Evolutionary conservation across 2,113 vertebrate species (phyloP), one percentile per base, ranked within the genome.

Genomic region (Ancistrus triradiatus): DNA sequence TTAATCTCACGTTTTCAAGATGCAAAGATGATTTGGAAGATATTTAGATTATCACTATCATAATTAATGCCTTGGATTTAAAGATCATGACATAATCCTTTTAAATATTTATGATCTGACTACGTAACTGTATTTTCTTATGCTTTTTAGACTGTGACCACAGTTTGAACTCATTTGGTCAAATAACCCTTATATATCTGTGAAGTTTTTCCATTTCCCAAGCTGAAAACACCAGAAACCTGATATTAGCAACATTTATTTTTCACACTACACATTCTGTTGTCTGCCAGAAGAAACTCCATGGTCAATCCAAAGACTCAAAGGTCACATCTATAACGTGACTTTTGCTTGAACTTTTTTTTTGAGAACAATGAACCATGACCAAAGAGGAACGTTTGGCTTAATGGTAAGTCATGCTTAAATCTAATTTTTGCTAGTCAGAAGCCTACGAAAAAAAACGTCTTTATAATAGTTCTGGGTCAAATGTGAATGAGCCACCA

Each of bases 401-500:
- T 38, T 56, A 51, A 68, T 42, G 46, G 44, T 48, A 47, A 69
- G 38, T 69, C 42, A 43, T 46, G 38, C 24, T 47, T 38, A 59
- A 62, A 47, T 15, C 22, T 42, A 52, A 67, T 62, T 28, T 31
- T 10, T 35, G 40, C 28, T 56, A 53, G 58, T 63, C 58, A 57
- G 44, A 49, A 24, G 46, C 38, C 11, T 6, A 52, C 18, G 10
- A 10, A 5, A n/a, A 63, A 56, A 31, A 52, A 46, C 14, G 24
- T 38, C 22, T 57, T 31, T n/a, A 18, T 48, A 35, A 59, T 52
- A 48, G 42, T 21, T 64, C 48, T 15, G 28, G 65, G 66, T 73
- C 60, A 73, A 59, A 64, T 66, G 60, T 73, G 22, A 55, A n/a
- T 1, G 22, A 42, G 55, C 21, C 37, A 44, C 53, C 60, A 48